Evolutionary conservation across 1,140 invertebrate species (phyloP).

Genomic region (Euwallacea similis): DNA sequence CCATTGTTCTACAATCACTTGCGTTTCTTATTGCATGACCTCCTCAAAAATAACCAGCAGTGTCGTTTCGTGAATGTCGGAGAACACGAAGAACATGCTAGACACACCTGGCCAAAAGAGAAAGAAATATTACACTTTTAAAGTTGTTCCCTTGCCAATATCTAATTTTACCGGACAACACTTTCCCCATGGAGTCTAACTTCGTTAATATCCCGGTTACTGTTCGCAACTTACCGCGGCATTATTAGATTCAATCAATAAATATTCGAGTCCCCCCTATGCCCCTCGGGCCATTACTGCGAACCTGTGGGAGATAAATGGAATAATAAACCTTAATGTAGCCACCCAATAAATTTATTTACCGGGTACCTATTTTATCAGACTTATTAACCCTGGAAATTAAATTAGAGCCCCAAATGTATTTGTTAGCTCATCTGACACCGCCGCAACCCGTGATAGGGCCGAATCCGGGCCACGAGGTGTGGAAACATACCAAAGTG

Average conservation of each 20-base stretch:
- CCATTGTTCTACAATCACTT: too few relatives aligned
- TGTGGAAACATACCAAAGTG: conserved; percentile 33
- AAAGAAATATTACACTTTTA: too few relatives aligned
- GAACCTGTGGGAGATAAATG: conserved; percentile 21
- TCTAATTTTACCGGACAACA: too few relatives aligned
- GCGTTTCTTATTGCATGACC: too few relatives aligned
- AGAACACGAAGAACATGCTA: too few relatives aligned
- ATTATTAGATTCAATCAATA: conserved; percentile 12
- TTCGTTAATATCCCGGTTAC: too few relatives aligned
- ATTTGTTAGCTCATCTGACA: conserved; percentile 24
- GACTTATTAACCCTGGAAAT: conserved; percentile 25
- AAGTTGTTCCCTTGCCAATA: too few relatives aligned
- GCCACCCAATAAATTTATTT: conserved; percentile 35
- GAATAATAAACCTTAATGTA: conserved; percentile 35
- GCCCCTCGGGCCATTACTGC: conserved; percentile 7
- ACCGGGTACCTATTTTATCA: conserved; percentile 19
- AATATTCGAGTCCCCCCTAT: neutral
- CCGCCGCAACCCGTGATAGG: neutral
- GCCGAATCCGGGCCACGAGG: conserved; percentile 7
- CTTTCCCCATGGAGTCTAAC: too few relatives aligned
- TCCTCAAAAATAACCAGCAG: too few relatives aligned
- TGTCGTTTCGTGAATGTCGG: too few relatives aligned
- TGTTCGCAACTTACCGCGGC: too few relatives aligned
- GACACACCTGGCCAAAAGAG: too few relatives aligned
- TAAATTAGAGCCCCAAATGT: conserved; percentile 31